Evolutionary conservation across 1,140 invertebrate species (phyloP).

Genomic region (Aphelenchoides besseyi): DNA sequence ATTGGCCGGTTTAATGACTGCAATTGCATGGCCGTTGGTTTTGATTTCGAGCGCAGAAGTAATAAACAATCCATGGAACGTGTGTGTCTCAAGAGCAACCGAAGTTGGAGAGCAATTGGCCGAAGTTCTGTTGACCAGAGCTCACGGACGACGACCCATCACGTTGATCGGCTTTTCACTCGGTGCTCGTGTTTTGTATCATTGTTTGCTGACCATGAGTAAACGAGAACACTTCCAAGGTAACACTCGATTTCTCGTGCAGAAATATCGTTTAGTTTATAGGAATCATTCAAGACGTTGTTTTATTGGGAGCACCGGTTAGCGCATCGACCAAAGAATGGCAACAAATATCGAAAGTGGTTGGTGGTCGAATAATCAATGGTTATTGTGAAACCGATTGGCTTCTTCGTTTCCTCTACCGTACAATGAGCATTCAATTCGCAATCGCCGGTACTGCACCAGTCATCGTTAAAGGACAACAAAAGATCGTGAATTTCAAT

Average conservation of each 20-base stretch:
- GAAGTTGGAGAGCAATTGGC: slow-evolving; percentile 72
- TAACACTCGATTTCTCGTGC: background rate
- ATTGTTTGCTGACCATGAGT: slow-evolving; percentile 67
- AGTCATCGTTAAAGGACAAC: slow-evolving; percentile 62
- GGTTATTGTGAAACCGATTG: slow-evolving; percentile 66
- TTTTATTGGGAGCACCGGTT: slow-evolving; percentile 72
- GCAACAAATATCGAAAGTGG: slow-evolving; percentile 63
- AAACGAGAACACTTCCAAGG: slow-evolving; percentile 57
- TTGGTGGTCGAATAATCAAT: slow-evolving; percentile 66
- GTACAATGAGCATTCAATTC: slow-evolving; percentile 64
- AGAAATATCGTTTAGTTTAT: slow-evolving; percentile 2
- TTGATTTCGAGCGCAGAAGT: slow-evolving; percentile 70
- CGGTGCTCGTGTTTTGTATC: slow-evolving; percentile 74
- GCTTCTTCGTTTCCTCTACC: slow-evolving; percentile 65
- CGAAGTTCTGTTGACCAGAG: slow-evolving; percentile 69
- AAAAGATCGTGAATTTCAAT: slow-evolving; percentile 62
- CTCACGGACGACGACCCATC: slow-evolving; percentile 73
- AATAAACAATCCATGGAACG: slow-evolving; percentile 76
- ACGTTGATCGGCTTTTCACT: slow-evolving; percentile 74
- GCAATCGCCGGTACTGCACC: slow-evolving; percentile 64
- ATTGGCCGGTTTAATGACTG: slow-evolving; percentile 70
- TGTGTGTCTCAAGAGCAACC: slow-evolving; percentile 70
- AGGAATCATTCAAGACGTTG: slow-evolving; percentile 73
- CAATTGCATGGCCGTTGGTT: slow-evolving; percentile 72
- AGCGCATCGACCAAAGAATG: slow-evolving; percentile 62